A percentile compares a stretch with the other conserved stretches of the same genome.
Conservation (phyloP, 2,113 vertebrate genomes). For the Penelope pileata region DNA sequence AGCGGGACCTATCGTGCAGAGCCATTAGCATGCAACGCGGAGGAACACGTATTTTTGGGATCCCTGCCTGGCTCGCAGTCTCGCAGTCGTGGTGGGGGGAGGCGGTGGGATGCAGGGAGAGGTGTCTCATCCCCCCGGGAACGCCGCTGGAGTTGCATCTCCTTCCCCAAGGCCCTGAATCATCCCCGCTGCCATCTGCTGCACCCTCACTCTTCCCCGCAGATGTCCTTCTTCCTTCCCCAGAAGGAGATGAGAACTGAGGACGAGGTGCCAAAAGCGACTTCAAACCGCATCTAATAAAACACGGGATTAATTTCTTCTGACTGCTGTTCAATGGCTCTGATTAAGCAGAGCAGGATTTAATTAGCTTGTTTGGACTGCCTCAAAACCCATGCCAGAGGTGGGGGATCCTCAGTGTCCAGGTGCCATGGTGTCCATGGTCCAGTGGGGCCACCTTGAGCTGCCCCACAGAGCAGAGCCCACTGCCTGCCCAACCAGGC, state of each 20-base stretch:
- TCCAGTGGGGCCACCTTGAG: fast-evolving
- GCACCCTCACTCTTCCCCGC: conserved; percentile 58
- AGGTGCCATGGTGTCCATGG: not conserved
- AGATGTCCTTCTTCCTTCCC: conserved; percentile 71
- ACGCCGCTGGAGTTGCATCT: conserved; percentile 37
- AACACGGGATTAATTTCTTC: conserved; percentile 62
- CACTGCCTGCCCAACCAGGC: not conserved
- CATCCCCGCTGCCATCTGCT: conserved; percentile 65
- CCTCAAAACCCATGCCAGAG: not conserved
- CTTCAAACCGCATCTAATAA: conserved; percentile 67
- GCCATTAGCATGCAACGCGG: conserved; percentile 56
- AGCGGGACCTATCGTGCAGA: not conserved
- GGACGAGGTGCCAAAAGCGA: conserved; percentile 54
- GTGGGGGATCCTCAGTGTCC: not conserved
- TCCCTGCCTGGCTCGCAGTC: conserved; percentile 23
- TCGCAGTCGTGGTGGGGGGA: not conserved
- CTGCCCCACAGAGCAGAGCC: not conserved
- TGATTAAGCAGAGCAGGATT: conserved; percentile 66
- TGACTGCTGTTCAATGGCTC: conserved; percentile 67
- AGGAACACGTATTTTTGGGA: conserved; percentile 66
- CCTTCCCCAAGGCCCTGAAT: conserved; percentile 64
- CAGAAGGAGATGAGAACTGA: conserved; percentile 58
- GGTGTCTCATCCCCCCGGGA: not conserved
- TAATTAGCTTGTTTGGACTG: conserved; percentile 65
- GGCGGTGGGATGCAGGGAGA: conserved; percentile 31